These are phyloP conservation scores for Macrotis lagotis DNA, from an alignment of 2,113 vertebrate genomes.

Conservation along the genomic window DNA sequence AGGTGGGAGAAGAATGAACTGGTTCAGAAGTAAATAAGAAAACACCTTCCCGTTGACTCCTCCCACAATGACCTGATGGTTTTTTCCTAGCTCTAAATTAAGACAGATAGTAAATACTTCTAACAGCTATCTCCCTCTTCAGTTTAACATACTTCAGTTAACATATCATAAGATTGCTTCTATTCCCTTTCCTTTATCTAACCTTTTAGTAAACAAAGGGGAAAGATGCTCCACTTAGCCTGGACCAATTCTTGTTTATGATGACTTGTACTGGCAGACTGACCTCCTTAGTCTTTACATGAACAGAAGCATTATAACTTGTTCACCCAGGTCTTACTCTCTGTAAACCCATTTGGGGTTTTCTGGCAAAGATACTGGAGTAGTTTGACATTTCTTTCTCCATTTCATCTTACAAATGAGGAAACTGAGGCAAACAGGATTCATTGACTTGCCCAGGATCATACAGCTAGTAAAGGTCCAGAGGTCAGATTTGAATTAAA, in stretches of 20 bases:
- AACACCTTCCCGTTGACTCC: not conserved
- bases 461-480: not conserved
- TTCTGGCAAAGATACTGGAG: not conserved
- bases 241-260: not conserved
- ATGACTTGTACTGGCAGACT: not conserved
- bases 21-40: not conserved
- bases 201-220: not conserved
- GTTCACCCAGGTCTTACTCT: too few species aligned
- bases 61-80: not conserved
- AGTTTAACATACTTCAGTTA: not conserved
- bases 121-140: not conserved
- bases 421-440: not conserved
- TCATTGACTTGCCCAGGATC: not conserved
- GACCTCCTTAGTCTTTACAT: not conserved
- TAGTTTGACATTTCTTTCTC: not conserved
- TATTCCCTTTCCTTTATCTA: not conserved
- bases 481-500: not conserved
- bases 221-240: not conserved
- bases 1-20: not conserved
- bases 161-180: not conserved
- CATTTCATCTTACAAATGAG: not conserved
- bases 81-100: not conserved
- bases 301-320: not conserved
- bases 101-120: not conserved
- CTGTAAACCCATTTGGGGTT: not conserved